Evolutionary conservation across 92 coral and sea anemone genomes (phyloP), one percentile per base, ranked within the genome.

Genomic region (Paramuricea clavata): DNA sequence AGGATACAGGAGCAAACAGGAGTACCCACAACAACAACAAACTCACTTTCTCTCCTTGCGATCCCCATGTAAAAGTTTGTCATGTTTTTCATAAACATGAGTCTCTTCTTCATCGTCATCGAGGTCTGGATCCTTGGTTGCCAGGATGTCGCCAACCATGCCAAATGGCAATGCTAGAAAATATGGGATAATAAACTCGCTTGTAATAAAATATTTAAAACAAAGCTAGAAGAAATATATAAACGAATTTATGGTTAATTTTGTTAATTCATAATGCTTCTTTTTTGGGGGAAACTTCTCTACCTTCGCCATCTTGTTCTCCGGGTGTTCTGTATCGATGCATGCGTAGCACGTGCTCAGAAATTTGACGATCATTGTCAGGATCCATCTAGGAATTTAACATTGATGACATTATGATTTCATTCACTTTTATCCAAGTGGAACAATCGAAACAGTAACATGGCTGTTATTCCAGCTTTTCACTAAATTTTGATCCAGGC

Each of bases 271-370:
- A 19, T 25, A 2, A 7, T 65, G 9, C n/a, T n/a, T n/a, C n/a
- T n/a, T n/a, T n/a, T n/a, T n/a, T n/a, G n/a, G n/a, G n/a, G n/a
- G n/a, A n/a, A n/a, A n/a, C n/a, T n/a, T n/a, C n/a, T 87, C 59
- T 42, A 95, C 98, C 95, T 88, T 94, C 98, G 10, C 98, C 98
- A 59, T 95, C 98, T 57, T 95, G 98, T 54, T 95, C 98, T 19
- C 98, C 98, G 35, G 98, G 95, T 68, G 93, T 94, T 73, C 98
- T 90, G 94, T 94, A 95, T 61, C 98, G 79, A 82, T 95, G 98
- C 75, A 95, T 95, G 56, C 98, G 86, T 87, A 95, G 82, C 28
- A 95, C 98, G 82, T 95, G 98, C 65, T 95, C 98, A 19, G 98
- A 95, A 76, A 95, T 95, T 86, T 93, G 87, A 27, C 98, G 97